Conservation (phyloP, 2,797 vertebrate species). For the Falco biarmicus region DNA sequence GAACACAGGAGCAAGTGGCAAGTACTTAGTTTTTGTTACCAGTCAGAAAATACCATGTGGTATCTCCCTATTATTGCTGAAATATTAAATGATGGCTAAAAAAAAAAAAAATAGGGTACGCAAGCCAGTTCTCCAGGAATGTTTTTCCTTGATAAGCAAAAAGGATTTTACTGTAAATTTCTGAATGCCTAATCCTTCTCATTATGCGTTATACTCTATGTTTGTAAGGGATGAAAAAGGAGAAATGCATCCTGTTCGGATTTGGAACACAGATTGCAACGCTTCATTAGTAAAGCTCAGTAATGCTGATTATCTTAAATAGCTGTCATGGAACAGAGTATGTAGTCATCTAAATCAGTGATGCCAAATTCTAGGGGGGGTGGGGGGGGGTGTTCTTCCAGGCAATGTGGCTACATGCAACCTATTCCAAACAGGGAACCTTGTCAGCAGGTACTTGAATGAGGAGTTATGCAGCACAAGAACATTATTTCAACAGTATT, state of each 20-base stretch:
- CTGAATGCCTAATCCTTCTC: constrained; percentile 18
- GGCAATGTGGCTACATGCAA: not conserved
- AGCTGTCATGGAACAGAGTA: not conserved
- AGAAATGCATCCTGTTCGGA: constrained; percentile 2
- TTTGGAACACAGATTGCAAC: not conserved
- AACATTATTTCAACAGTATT: constrained; percentile 35
- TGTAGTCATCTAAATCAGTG: not conserved
- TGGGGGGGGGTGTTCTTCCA: not conserved
- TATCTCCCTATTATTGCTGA: not conserved
- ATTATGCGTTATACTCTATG: not conserved
- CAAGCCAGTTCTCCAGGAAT: not conserved
- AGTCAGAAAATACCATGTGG: not conserved
- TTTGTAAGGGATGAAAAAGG: not conserved
- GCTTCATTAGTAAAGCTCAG: constrained; percentile 25
- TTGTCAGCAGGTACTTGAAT: constrained; percentile 36
- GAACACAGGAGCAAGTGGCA: not conserved
- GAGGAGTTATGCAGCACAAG: constrained; percentile 29
- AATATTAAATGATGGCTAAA: constrained; percentile 22
- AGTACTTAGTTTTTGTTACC: not conserved
- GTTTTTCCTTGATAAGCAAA: constrained; percentile 49
- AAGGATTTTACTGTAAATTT: constrained; percentile 30
- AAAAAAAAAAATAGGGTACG: not conserved
- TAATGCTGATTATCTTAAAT: constrained; percentile 1
- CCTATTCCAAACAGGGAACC: not conserved
- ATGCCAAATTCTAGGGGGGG: not conserved